Conservation (phyloP, 2,888 invertebrate genomes). For the Acholoe squamosa region DNA sequence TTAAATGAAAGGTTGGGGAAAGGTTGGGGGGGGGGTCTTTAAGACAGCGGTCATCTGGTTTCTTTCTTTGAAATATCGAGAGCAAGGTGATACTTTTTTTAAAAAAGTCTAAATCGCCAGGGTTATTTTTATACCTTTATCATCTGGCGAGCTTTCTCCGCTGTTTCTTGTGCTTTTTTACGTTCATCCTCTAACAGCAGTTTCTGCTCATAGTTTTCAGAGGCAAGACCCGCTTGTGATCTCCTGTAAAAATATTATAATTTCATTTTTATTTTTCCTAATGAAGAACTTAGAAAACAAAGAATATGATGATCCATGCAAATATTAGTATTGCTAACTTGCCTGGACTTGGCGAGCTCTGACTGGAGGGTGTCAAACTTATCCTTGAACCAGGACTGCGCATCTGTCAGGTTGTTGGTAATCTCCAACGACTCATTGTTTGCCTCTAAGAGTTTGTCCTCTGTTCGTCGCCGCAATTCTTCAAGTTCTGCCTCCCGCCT, state of each 20-base stretch:
- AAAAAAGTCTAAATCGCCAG: no score
- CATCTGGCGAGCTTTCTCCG: conserved; percentile 78
- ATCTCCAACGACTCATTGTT: conserved; percentile 79
- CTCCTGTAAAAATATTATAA: conserved; percentile 70
- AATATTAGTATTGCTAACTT: no score
- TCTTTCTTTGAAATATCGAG: no score
- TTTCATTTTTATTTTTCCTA: no score
- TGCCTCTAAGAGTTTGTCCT: conserved; percentile 76
- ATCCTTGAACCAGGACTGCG: conserved; percentile 80
- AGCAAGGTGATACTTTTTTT: no score
- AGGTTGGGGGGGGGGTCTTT: no score
- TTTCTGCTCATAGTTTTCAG: conserved; percentile 74
- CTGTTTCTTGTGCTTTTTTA: conserved; percentile 75
- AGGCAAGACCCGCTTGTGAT: conserved; percentile 75
- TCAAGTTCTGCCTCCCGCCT: conserved; percentile 76
- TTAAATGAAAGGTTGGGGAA: no score
- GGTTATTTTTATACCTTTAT: conserved; percentile 74
- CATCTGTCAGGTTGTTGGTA: conserved; percentile 78
- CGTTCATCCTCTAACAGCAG: conserved; percentile 75
- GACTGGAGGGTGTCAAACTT: conserved; percentile 79
- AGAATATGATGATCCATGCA: no score
- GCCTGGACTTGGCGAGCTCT: conserved; percentile 77
- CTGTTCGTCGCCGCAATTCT: conserved; percentile 73
- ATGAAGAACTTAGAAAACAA: no score
- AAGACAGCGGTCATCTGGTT: no score